Conservation (phyloP, 1,140 invertebrate species). For the Drosophila sp. region DNA sequence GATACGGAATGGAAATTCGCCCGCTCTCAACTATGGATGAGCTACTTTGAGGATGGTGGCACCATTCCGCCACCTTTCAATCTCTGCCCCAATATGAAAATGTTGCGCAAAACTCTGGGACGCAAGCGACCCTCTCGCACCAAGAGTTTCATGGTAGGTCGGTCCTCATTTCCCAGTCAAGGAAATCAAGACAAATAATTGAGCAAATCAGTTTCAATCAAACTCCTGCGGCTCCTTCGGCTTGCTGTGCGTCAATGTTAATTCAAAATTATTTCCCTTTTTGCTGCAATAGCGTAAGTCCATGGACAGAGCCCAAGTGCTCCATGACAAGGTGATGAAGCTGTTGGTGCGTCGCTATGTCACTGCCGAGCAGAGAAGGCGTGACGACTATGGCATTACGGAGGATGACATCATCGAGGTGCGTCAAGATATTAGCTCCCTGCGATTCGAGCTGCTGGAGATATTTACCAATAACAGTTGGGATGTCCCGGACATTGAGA, state of each 20-base stretch:
- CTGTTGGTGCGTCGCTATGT: conserved; percentile 92
- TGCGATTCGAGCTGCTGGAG: conserved; percentile 94
- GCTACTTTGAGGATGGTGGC: conserved; percentile 94
- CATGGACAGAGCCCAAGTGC: conserved; percentile 86
- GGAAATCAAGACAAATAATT: conserved; percentile 61
- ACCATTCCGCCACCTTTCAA: conserved; percentile 95
- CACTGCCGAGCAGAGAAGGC: conserved; percentile 91
- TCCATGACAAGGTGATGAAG: conserved; percentile 91
- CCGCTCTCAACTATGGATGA: conserved; percentile 95
- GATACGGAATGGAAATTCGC: conserved; percentile 97
- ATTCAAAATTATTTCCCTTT: conserved; percentile 40
- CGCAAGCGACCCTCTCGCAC: conserved; percentile 80
- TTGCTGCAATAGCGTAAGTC: conserved; percentile 86
- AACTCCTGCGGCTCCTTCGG: conserved; percentile 69
- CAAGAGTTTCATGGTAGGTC: conserved; percentile 86
- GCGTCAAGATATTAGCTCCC: conserved; percentile 94
- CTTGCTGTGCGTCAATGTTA: conserved; percentile 54
- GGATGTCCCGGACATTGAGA: conserved; percentile 88
- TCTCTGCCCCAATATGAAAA: conserved; percentile 89
- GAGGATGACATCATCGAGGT: conserved; percentile 99
- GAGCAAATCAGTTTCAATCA: conserved; percentile 71
- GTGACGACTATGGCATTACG: conserved; percentile 93
- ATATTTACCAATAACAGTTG: conserved; percentile 93
- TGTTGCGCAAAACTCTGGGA: conserved; percentile 84
- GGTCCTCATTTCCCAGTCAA: background rate